phyloP scores from a whole-genome alignment of 92 coral and sea anemone species.

The Bergia puertoricense region DNA sequence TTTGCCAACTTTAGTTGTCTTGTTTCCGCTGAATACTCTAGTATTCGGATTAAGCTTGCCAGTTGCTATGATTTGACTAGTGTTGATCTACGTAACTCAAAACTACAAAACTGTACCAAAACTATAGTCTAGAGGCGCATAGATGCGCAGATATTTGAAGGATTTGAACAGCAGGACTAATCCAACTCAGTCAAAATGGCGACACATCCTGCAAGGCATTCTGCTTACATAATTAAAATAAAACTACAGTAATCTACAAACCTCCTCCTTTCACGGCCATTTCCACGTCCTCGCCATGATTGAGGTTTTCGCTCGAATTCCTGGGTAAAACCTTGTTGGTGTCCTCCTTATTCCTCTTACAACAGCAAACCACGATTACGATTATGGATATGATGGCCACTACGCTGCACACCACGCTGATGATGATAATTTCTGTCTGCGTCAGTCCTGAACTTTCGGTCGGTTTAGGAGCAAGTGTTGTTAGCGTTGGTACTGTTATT shows the following conservation, averaged over 20 bases:
- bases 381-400: slow-evolving; percentile 54
- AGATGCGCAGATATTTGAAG: too few species aligned
- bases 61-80: too few species aligned
- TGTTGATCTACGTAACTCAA: too few species aligned
- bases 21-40: too few species aligned
- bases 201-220: neutral
- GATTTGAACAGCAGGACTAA: too few species aligned
- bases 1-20: too few species aligned
- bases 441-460: slow-evolving; percentile 47
- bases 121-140: too few species aligned
- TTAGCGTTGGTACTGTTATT: neutral
- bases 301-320: slow-evolving; percentile 28
- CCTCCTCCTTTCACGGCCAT: slow-evolving; percentile 58
- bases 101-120: too few species aligned
- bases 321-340: slow-evolving; percentile 54
- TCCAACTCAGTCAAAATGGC: neutral
- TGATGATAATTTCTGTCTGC: slow-evolving; percentile 64
- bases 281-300: slow-evolving; percentile 50
- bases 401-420: slow-evolving; percentile 62
- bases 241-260: neutral
- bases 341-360: slow-evolving; percentile 39
- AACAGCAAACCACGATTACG: slow-evolving; percentile 49
- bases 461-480: slow-evolving; percentile 36
- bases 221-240: too few species aligned
- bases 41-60: too few species aligned